These are phyloP conservation scores for Sphyrna mokarran DNA, from an alignment of 2,113 vertebrate genomes.

Conservation along the genomic window DNA sequence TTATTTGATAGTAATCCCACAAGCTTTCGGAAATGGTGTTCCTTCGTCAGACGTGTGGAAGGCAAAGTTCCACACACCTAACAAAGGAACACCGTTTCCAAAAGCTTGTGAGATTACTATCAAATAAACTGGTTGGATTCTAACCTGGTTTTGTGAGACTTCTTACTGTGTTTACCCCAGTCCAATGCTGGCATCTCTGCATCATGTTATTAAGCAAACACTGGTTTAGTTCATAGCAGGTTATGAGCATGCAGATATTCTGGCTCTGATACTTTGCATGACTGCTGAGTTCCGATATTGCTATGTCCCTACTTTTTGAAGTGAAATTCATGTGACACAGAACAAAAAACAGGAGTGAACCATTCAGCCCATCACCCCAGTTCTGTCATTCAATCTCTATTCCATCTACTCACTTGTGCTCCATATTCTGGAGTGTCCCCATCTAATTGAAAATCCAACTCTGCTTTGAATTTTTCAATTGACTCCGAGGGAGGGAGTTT, in stretches of 20 bases:
- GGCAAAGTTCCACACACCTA: too few relatives aligned
- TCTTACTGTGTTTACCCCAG: too few relatives aligned
- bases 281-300: not conserved
- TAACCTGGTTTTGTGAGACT: too few relatives aligned
- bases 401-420: not conserved
- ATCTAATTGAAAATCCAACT: not conserved
- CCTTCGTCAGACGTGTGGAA: too few relatives aligned
- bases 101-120: too few relatives aligned
- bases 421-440: not conserved
- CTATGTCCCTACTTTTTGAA: not conserved
- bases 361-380: not conserved
- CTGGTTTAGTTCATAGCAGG: not conserved
- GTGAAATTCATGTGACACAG: not conserved
- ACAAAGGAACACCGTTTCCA: too few relatives aligned
- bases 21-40: too few relatives aligned
- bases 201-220: not conserved
- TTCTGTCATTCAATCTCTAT: not conserved
- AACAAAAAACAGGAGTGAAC: not conserved
- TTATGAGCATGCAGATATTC: not conserved
- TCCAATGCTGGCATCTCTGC: too few relatives aligned
- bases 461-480: not conserved
- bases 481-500: not conserved
- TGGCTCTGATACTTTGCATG: not conserved
- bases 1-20: too few relatives aligned
- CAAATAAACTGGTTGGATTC: too few relatives aligned